Base-by-base conservation (phyloP, 2,797 vertebrate genomes). In the Peromyscus melanophrys region DNA sequence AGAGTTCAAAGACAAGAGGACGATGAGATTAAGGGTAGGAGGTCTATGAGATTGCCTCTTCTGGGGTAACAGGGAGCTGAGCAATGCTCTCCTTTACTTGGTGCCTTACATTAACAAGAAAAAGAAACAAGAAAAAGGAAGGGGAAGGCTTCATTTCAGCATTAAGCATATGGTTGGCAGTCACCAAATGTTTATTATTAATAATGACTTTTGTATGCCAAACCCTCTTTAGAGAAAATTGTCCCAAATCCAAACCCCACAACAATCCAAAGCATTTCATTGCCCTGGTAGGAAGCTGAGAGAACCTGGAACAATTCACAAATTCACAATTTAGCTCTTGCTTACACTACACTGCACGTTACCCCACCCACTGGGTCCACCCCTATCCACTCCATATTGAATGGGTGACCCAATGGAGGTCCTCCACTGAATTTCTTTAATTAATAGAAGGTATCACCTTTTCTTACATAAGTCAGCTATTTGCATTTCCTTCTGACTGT, bases 141-240 rank as follows among this genome's bases (percentile, higher is more conserved):
- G 52, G 77, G 46, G 19, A 11, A 40, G 52, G 59, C 71, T 93
- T 92, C 69, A 96, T 88, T 96, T 67, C 93, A 93, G 61, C 84
- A 46, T 94, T 92, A 94, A 76, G 88, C 96, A 80, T 96, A 78
- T 89, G 95, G 95, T 59, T 93, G 96, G 95, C 96, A 97, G 93
- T 92, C 17, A 34, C 82, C 55, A 84, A 91, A 95, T 96, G 91
- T 96, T 97, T 97, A 95, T 97, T 97, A 96, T 96, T 97, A 96
- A 96, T 96, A 96, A 97, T 90, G 97, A 97, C 91, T 97, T 94
- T 59, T 71, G 84, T 77, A 92, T 93, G 95, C 89, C 96, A 96
- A 97, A 94, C 52, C 31, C 81, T 81, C 91, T 95, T 97, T 88
- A 97, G 83, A 97, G 95, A 69, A 92, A 93, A 94, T 86, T 96